Evolutionary conservation across 2,113 vertebrate species (phyloP).

Genomic region (Arizona elegans): DNA sequence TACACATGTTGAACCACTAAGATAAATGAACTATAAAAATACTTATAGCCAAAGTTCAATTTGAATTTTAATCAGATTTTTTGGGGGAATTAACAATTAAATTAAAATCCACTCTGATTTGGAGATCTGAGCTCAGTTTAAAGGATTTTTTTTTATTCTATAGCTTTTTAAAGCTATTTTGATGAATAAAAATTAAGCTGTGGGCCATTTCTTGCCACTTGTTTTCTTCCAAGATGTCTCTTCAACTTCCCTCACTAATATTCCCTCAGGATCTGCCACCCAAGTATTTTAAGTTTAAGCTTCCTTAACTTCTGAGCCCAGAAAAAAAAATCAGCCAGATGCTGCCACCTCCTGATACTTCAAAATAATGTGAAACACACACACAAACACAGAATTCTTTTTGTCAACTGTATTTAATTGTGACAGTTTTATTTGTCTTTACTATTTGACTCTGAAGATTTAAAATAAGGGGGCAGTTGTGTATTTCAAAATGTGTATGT

Average conservation of each 20-base stretch:
- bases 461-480: neutral
- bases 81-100: neutral
- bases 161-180: neutral
- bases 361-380: neutral
- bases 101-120: neutral
- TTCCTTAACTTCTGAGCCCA: neutral
- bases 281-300: neutral
- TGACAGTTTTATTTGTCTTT: neutral
- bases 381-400: neutral
- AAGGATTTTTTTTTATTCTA: neutral
- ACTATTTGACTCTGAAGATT: neutral
- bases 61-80: neutral
- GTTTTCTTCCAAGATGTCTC: neutral
- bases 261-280: neutral
- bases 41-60: neutral
- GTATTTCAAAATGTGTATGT: neutral
- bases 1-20: neutral
- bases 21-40: neutral
- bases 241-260: neutral
- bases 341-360: neutral
- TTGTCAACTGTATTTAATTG: neutral
- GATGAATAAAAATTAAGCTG: neutral
- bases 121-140: neutral
- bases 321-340: neutral
- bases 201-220: neutral